Conservation (phyloP, 2,888 invertebrate genomes). For the Argyresthia albistria region DNA sequence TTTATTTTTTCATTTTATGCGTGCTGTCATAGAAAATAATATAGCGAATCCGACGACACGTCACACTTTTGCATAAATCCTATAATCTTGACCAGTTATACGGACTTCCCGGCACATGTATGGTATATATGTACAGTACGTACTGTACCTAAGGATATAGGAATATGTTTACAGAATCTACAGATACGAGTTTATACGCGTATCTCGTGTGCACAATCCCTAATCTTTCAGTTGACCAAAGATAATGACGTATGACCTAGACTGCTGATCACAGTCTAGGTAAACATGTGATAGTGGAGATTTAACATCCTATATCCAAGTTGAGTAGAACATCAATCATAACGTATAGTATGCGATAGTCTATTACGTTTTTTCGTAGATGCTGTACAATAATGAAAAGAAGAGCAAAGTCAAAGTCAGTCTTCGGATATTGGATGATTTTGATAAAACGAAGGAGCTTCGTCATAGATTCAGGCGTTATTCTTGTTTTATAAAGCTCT, state of each 20-base stretch:
- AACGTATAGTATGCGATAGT: too few species aligned
- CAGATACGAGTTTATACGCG: constrained; percentile 24
- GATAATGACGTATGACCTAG: constrained; percentile 59
- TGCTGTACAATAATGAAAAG: too few species aligned
- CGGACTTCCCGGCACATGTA: constrained; percentile 38
- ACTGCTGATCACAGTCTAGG: constrained; percentile 15
- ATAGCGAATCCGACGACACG: too few species aligned
- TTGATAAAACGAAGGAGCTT: too few species aligned
- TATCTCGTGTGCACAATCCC: constrained; percentile 32
- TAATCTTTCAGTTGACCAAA: constrained; percentile 33
- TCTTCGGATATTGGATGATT: too few species aligned
- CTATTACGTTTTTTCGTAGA: too few species aligned
- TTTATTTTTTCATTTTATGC: too few species aligned
- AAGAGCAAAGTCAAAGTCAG: too few species aligned
- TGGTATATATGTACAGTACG: background rate
- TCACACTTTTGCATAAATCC: background rate
- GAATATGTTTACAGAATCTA: constrained; percentile 16
- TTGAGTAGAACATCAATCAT: too few species aligned
- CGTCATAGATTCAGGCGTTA: too few species aligned
- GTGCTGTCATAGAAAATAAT: background rate
- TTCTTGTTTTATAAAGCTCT: too few species aligned
- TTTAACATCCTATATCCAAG: constrained; percentile 20
- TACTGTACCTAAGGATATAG: too few species aligned
- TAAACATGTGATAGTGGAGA: constrained; percentile 54
- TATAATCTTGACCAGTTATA: constrained; percentile 46